Conservation (phyloP, 2,888 invertebrate species). For the Meganola albula region DNA sequence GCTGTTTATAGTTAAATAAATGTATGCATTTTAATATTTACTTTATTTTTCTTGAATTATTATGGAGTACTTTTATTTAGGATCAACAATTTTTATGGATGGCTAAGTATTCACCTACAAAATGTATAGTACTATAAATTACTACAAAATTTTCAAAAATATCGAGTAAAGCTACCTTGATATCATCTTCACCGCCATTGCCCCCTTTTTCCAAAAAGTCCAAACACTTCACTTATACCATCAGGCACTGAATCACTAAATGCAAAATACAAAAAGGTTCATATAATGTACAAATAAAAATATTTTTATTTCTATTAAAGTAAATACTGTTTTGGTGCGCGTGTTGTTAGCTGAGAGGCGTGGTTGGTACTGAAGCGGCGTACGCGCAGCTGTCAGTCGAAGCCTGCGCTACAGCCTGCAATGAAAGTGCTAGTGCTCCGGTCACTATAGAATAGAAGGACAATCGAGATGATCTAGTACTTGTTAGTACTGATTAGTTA, state of each 20-base stretch:
- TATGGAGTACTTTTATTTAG: no score
- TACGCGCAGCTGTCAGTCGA: slow-evolving; percentile 35
- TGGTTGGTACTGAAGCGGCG: slow-evolving; percentile 46
- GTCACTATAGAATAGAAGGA: slow-evolving; percentile 25
- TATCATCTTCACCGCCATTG: slow-evolving; percentile 39
- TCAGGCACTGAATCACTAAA: slow-evolving; percentile 48
- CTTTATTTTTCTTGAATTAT: no score
- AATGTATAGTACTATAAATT: no score
- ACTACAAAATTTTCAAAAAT: no score
- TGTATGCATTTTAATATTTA: no score
- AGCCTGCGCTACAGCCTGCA: slow-evolving; percentile 40
- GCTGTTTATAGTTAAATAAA: not conserved
- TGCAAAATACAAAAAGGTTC: not conserved
- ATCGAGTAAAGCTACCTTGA: slow-evolving; percentile 46
- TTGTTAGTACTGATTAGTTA: no score
- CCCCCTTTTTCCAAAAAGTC: slow-evolving; percentile 44
- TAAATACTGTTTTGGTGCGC: slow-evolving; percentile 27
- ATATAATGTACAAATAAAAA: not conserved
- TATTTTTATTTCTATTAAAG: slow-evolving; percentile 1
- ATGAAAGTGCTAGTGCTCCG: slow-evolving; percentile 34
- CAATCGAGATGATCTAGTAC: slow-evolving; percentile 7
- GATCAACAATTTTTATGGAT: no score
- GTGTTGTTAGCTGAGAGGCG: slow-evolving; percentile 49
- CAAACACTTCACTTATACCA: slow-evolving; percentile 52
- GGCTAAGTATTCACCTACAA: no score